phyloP scores from a whole-genome alignment of 2,113 vertebrate genomes.

The Indri indri region DNA sequence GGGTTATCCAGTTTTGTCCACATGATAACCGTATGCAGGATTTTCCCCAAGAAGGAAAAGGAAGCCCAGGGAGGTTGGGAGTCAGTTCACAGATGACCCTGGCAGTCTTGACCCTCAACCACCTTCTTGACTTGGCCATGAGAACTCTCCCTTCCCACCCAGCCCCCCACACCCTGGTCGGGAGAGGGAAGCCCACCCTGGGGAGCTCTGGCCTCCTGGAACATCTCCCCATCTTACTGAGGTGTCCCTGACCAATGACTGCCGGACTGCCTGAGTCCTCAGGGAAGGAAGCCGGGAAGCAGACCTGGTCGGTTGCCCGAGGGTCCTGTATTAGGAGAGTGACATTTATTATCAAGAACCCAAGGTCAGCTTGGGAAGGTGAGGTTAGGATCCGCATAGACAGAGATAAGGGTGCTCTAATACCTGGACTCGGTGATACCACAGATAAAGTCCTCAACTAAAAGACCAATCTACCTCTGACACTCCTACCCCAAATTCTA shows the following conservation, averaged over 20 bases:
- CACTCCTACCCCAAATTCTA: background rate
- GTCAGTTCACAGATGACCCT: background rate
- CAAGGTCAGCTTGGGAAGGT: background rate
- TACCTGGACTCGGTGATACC: background rate
- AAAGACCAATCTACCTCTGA: background rate
- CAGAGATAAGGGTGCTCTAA: background rate
- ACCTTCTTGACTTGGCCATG: no score
- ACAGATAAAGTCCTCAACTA: background rate
- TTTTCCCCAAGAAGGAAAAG: background rate
- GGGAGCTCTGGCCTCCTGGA: background rate
- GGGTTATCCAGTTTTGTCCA: background rate
- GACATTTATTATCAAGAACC: background rate
- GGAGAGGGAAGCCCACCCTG: no score
- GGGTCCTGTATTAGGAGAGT: background rate
- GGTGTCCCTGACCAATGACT: background rate
- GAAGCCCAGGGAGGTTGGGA: background rate
- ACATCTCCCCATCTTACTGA: background rate
- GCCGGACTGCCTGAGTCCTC: no score
- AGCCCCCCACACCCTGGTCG: rapidly evolving
- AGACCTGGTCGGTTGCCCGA: background rate
- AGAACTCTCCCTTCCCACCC: background rate
- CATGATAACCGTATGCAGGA: background rate
- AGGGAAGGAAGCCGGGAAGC: background rate
- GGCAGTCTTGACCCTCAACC: background rate
- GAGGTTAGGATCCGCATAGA: background rate